These are phyloP conservation scores for Heliconius eleuchia DNA, from an alignment of 1,140 invertebrate genomes.

Conservation along the genomic window DNA sequence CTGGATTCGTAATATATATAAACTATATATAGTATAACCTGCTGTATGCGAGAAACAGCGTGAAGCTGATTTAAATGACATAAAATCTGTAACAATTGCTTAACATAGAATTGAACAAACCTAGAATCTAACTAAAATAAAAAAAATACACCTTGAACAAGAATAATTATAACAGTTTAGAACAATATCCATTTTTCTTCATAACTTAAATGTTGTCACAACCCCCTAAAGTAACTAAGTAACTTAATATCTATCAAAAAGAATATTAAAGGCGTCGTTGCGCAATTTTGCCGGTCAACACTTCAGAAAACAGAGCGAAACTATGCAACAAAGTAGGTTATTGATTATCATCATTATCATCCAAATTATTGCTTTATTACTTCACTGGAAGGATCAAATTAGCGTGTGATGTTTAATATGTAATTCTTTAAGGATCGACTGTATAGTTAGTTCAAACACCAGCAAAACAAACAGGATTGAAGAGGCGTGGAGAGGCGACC, in stretches of 20 bases:
- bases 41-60: too few relatives aligned
- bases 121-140: background rate
- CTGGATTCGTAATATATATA: too few relatives aligned
- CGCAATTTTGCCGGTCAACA: slow-evolving; percentile 57
- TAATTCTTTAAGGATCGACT: slow-evolving; percentile 15
- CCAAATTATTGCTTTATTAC: slow-evolving; percentile 11
- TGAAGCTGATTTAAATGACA: too few relatives aligned
- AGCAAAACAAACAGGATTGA: slow-evolving; percentile 69
- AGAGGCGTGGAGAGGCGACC: slow-evolving; percentile 61
- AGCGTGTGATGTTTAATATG: slow-evolving; percentile 16
- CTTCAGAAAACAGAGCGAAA: slow-evolving; percentile 45
- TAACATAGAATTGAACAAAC: background rate
- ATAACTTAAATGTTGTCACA: slow-evolving; percentile 21
- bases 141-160: background rate
- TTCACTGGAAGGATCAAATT: slow-evolving; percentile 21
- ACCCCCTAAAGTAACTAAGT: slow-evolving; percentile 49
- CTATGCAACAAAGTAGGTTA: background rate
- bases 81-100: background rate
- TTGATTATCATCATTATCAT: background rate
- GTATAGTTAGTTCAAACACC: slow-evolving; percentile 61
- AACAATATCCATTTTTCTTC: background rate
- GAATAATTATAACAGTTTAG: background rate
- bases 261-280: slow-evolving; percentile 50
- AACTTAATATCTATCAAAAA: slow-evolving; percentile 54
- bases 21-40: too few relatives aligned